phyloP scores from a whole-genome alignment of 2,113 vertebrate genomes.

The Coptodon rendalli region DNA sequence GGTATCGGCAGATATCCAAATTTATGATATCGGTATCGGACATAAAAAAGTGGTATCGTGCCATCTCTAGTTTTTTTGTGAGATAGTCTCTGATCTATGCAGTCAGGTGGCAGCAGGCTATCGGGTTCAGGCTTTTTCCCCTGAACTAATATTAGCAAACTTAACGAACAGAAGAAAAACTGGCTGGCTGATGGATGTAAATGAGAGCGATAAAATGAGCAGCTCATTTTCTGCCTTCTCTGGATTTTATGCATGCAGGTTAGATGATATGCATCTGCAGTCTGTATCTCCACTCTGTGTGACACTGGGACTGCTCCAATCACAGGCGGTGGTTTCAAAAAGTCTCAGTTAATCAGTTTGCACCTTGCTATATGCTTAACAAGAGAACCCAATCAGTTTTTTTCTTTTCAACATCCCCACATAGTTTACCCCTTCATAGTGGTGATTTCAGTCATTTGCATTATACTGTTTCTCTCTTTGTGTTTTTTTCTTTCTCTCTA shows the following conservation, averaged over 20 bases:
- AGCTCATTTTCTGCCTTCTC: neutral
- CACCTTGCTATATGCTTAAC: neutral
- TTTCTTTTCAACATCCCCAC: neutral
- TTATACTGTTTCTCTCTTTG: neutral
- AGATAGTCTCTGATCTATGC: neutral
- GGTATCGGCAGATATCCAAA: too few relatives aligned
- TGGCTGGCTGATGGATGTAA: neutral
- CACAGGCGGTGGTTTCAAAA: neutral
- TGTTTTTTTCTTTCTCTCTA: neutral
- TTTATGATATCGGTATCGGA: too few relatives aligned
- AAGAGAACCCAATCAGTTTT: neutral
- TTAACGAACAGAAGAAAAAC: neutral
- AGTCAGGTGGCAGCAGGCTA: neutral
- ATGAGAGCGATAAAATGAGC: neutral
- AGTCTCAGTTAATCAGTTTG: neutral
- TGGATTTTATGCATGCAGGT: neutral
- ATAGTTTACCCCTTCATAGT: neutral
- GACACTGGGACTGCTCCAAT: neutral
- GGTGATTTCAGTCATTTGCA: neutral
- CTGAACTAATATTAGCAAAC: neutral
- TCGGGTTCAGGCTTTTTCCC: rapidly evolving
- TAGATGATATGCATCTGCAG: neutral
- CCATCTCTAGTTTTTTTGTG: too few relatives aligned
- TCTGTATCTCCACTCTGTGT: neutral
- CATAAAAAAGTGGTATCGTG: too few relatives aligned